These are phyloP conservation scores for Lepidotrigona ventralis DNA, from an alignment of 1,140 invertebrate genomes.

Conservation along the genomic window DNA sequence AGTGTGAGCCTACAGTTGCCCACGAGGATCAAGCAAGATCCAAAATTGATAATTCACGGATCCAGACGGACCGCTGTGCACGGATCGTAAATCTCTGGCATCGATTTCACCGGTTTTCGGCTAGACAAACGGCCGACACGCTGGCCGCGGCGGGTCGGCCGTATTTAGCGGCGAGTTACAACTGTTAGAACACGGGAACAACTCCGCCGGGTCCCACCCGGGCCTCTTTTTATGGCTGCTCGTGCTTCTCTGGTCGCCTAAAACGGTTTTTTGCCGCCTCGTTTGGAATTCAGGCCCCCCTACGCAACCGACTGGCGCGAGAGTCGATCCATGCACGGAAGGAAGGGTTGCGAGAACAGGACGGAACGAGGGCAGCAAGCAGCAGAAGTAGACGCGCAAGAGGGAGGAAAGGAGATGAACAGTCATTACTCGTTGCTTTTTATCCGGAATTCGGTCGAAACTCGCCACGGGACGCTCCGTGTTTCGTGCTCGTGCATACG, in stretches of 20 bases:
- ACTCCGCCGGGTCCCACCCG: constrained; percentile 19
- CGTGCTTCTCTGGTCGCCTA: constrained; percentile 34
- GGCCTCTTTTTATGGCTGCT: constrained; percentile 50
- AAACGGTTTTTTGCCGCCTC: constrained; percentile 61
- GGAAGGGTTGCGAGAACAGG: constrained; percentile 18
- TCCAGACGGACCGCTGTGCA: neutral
- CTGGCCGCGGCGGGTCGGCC: constrained; percentile 46
- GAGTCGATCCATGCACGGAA: neutral
- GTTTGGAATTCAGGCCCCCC: constrained; percentile 49
- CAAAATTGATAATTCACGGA: constrained; percentile 43
- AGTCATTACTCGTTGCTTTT: constrained; percentile 58
- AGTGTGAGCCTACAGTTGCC: no score
- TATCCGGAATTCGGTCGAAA: constrained; percentile 60
- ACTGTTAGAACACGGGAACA: constrained; percentile 66
- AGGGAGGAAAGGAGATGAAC: neutral
- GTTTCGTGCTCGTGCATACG: constrained; percentile 37
- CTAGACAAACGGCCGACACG: constrained; percentile 58
- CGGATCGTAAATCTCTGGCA: constrained; percentile 53
- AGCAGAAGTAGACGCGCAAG: neutral
- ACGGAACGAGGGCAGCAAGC: neutral
- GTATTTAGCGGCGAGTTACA: constrained; percentile 64
- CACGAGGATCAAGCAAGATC: neutral
- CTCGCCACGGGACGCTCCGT: constrained; percentile 42
- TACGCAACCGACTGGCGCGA: constrained; percentile 18
- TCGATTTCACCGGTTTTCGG: constrained; percentile 65